Percentiles rank a stretch among this genome's conserved stretches.
phyloP scores from a whole-genome alignment of 2,797 vertebrate species.

The Coracias cyanogaster region DNA sequence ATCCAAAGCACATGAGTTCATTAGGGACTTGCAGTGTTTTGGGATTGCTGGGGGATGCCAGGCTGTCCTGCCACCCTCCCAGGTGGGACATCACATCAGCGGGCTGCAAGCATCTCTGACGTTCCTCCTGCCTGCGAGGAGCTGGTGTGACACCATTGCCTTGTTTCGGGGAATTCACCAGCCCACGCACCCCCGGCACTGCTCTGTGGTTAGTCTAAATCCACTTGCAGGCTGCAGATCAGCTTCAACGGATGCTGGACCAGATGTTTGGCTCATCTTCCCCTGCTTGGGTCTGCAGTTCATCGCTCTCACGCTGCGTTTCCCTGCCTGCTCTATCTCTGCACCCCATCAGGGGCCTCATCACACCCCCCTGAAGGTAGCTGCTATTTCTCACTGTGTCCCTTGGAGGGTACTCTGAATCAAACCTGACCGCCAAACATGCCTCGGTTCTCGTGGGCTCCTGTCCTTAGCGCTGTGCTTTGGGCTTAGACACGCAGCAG shows the following conservation, averaged over 20 bases:
- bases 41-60: not conserved
- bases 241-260: not conserved
- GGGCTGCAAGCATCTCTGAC: not conserved
- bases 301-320: not conserved
- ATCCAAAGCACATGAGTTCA: not conserved
- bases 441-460: not conserved
- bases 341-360: not conserved
- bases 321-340: not conserved
- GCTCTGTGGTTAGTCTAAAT: not conserved
- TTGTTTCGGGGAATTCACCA: not conserved
- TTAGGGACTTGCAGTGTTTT: not conserved
- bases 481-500: not conserved
- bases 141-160: rapidly evolving
- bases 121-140: not conserved
- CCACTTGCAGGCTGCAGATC: not conserved
- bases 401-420: not conserved
- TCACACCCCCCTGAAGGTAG: not conserved
- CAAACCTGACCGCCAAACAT: not conserved
- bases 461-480: not conserved
- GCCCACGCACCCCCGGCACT: not conserved
- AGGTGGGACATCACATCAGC: not conserved
- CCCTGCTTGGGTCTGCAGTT: not conserved
- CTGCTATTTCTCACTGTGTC: rapidly evolving
- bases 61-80: not conserved
- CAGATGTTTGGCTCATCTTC: constrained; percentile 8